These are phyloP conservation scores for Drosophila anomalata DNA, from an alignment of 2,888 invertebrate genomes.

Conservation along the genomic window DNA sequence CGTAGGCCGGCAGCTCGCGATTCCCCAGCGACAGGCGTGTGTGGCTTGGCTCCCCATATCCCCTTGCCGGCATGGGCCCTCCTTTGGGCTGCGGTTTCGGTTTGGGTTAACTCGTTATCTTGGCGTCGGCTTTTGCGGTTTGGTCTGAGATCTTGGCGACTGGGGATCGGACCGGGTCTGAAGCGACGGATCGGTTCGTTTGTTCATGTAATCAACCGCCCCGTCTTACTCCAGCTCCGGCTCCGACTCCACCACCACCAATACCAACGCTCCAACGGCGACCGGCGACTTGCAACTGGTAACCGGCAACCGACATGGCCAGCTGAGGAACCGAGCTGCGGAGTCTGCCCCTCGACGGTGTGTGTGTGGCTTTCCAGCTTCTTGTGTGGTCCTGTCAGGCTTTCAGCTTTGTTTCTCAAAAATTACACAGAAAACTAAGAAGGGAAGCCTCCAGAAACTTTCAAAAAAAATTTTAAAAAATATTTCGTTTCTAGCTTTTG, in stretches of 20 bases:
- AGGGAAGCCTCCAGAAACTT: neutral
- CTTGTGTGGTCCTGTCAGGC: slow-evolving; percentile 78
- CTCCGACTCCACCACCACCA: neutral
- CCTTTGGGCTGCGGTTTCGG: slow-evolving; percentile 24
- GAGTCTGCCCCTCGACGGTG: slow-evolving; percentile 38
- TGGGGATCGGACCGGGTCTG: slow-evolving; percentile 23
- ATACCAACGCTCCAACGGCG: slow-evolving; percentile 23
- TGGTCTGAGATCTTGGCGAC: slow-evolving; percentile 39
- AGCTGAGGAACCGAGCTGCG: slow-evolving; percentile 17
- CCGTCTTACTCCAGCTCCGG: slow-evolving; percentile 45
- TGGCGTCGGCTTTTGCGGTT: slow-evolving; percentile 78
- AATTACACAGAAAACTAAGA: slow-evolving; percentile 8
- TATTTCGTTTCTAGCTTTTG: neutral
- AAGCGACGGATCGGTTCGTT: slow-evolving; percentile 61
- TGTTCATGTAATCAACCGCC: slow-evolving; percentile 77
- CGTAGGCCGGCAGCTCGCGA: slow-evolving; percentile 55
- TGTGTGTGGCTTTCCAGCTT: slow-evolving; percentile 69
- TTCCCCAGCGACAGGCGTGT: slow-evolving; percentile 56
- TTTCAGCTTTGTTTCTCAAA: slow-evolving; percentile 39
- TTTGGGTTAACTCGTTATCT: slow-evolving; percentile 70
- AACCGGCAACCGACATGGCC: slow-evolving; percentile 27
- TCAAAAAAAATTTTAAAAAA: neutral
- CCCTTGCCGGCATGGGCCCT: slow-evolving; percentile 22
- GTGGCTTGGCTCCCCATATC: slow-evolving; percentile 67
- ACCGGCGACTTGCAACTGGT: slow-evolving; percentile 19